Evolutionary conservation across 2,888 invertebrate genomes (phyloP).

Genomic region (Ophioninae sp.): DNA sequence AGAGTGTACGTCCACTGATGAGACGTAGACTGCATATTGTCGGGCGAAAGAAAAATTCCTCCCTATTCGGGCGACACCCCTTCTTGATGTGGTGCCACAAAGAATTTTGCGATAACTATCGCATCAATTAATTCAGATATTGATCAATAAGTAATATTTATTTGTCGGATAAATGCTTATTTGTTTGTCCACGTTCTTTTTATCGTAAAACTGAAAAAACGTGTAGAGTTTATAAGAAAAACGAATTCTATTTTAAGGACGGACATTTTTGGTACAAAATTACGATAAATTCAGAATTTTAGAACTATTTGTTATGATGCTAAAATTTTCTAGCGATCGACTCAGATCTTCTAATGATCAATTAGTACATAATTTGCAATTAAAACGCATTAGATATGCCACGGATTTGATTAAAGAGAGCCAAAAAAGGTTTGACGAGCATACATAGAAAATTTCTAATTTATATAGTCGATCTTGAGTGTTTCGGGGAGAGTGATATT

Average conservation of each 20-base stretch:
- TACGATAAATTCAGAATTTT: not conserved
- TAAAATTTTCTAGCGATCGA: not conserved
- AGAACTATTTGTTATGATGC: not conserved
- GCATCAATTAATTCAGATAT: conserved; percentile 61
- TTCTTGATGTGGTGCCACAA: conserved; percentile 5
- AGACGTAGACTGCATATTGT: not conserved
- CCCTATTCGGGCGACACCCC: conserved; percentile 8
- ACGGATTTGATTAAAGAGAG: not conserved
- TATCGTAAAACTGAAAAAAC: too few species aligned
- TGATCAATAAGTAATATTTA: conserved; percentile 52
- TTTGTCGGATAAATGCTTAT: conserved; percentile 2
- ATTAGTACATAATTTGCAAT: not conserved
- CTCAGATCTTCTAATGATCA: not conserved
- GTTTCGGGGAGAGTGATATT: conserved; percentile 37
- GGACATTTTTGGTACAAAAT: not conserved
- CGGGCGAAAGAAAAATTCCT: conserved; percentile 16
- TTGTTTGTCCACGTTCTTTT: not conserved
- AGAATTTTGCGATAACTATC: conserved; percentile 58
- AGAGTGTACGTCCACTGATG: conserved; percentile 16
- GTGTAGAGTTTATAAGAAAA: not conserved
- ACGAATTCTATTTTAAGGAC: not conserved
- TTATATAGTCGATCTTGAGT: not conserved
- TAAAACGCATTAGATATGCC: not conserved
- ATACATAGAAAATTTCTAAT: not conserved
- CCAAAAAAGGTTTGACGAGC: not conserved